Percentiles rank a stretch among this genome's conserved stretches.
Conservation (phyloP, 92 coral and sea anemone genomes). For the Parazoanthus swiftii region DNA sequence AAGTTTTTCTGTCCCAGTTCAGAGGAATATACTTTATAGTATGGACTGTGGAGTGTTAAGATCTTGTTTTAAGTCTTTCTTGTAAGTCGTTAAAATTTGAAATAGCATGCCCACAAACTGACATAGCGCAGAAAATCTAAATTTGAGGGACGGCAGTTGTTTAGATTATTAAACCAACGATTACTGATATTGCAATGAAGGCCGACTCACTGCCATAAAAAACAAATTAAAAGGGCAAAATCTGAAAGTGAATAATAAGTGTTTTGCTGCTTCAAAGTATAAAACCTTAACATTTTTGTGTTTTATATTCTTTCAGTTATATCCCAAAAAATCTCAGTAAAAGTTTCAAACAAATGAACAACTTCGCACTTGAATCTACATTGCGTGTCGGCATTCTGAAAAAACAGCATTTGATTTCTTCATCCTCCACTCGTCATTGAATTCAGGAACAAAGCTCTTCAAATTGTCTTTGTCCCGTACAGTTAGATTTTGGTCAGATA, state of each 20-base stretch:
- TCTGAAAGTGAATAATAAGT: neutral
- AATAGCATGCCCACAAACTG: neutral
- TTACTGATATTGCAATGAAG: slow-evolving; percentile 1
- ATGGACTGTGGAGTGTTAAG: too few relatives aligned
- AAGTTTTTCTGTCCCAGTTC: neutral
- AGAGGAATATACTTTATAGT: too few relatives aligned
- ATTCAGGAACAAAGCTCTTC: neutral
- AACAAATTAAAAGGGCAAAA: neutral
- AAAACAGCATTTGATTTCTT: slow-evolving; percentile 18
- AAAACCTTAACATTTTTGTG: too few relatives aligned
- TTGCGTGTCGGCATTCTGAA: slow-evolving; percentile 41
- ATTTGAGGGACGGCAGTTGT: neutral
- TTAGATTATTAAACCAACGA: neutral
- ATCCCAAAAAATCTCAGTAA: neutral
- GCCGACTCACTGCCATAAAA: neutral
- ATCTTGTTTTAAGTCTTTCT: too few relatives aligned
- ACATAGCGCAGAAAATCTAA: neutral
- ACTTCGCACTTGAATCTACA: neutral
- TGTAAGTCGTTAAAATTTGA: too few relatives aligned
- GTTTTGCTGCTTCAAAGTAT: neutral
- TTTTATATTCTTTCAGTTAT: neutral
- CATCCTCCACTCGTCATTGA: neutral
- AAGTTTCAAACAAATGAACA: neutral
- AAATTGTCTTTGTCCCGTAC: slow-evolving; percentile 14
- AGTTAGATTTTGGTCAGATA: slow-evolving; percentile 16